Conservation (phyloP, 1,140 invertebrate genomes). For the Saxidomus purpurata region DNA sequence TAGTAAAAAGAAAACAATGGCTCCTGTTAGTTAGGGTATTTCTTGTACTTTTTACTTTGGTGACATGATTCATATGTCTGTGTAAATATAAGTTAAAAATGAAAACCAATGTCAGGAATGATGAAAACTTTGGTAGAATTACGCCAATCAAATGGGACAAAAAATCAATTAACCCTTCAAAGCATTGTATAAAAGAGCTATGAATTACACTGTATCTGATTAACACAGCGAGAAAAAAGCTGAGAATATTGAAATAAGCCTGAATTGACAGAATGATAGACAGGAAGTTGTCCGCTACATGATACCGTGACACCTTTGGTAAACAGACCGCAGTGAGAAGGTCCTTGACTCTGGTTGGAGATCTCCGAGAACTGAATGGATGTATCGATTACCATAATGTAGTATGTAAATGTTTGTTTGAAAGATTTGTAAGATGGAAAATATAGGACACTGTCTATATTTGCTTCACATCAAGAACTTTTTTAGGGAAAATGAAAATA, state of each 20-base stretch:
- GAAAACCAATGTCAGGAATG: too few relatives aligned
- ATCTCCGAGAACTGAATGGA: neutral
- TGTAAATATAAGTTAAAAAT: too few relatives aligned
- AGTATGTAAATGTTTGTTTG: slow-evolving; percentile 4
- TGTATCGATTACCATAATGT: neutral
- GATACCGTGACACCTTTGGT: slow-evolving; percentile 11
- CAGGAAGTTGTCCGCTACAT: neutral
- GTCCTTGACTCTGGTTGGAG: neutral
- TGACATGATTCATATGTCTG: too few relatives aligned
- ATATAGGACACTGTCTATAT: too few relatives aligned
- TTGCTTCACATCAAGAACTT: too few relatives aligned
- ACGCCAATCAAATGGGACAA: slow-evolving; percentile 9
- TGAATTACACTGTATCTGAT: slow-evolving; percentile 24
- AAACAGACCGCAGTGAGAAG: neutral
- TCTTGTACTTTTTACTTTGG: too few relatives aligned
- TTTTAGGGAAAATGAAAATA: too few relatives aligned
- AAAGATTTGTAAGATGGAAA: neutral
- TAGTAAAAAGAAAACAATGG: too few relatives aligned
- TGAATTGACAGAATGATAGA: slow-evolving; percentile 22
- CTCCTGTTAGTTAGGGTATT: too few relatives aligned
- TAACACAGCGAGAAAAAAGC: slow-evolving; percentile 8
- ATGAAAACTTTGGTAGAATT: neutral
- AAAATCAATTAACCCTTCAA: slow-evolving; percentile 16
- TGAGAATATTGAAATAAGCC: neutral
- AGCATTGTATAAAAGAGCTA: slow-evolving; percentile 4